Conservation (phyloP, 2,797 vertebrate species). For the Staurois parvus region DNA sequence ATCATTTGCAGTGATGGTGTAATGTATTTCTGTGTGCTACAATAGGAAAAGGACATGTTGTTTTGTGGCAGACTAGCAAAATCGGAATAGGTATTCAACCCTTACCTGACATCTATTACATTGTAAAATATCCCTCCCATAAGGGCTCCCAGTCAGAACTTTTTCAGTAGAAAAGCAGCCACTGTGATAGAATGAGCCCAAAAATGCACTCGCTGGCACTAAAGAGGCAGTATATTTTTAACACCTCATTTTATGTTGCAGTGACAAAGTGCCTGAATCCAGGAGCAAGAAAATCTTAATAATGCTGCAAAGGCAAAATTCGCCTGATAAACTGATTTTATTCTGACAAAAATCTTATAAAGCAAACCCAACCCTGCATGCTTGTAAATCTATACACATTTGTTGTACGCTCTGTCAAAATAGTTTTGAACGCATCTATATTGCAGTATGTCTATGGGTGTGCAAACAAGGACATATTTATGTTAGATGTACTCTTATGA, state of each 20-base stretch:
- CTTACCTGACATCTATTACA: not conserved
- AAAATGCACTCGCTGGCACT: constrained; percentile 30
- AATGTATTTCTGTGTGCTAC: too few relatives aligned
- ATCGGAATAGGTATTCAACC: not conserved
- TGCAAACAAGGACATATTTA: not conserved
- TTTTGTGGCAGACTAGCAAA: not conserved
- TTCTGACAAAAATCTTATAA: constrained; percentile 8
- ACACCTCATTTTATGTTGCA: constrained; percentile 52
- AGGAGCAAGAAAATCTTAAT: constrained; percentile 32
- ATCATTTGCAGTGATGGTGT: too few relatives aligned
- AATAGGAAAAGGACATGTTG: too few relatives aligned
- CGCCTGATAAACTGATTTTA: constrained; percentile 43
- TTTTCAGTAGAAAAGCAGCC: constrained; percentile 44
- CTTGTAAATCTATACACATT: too few relatives aligned
- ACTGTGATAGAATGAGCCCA: constrained; percentile 40
- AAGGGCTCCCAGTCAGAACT: constrained; percentile 26
- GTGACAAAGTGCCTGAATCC: constrained; percentile 47
- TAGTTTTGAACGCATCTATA: too few relatives aligned
- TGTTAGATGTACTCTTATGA: not conserved
- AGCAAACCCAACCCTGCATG: not conserved
- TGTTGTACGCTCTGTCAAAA: too few relatives aligned
- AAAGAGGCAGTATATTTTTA: constrained; percentile 42
- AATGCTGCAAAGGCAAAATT: constrained; percentile 8
- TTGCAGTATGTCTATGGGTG: too few relatives aligned
- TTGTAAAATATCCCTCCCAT: constrained; percentile 19